phyloP scores from a whole-genome alignment of 2,888 invertebrate species.

The Acrobasis consociella region DNA sequence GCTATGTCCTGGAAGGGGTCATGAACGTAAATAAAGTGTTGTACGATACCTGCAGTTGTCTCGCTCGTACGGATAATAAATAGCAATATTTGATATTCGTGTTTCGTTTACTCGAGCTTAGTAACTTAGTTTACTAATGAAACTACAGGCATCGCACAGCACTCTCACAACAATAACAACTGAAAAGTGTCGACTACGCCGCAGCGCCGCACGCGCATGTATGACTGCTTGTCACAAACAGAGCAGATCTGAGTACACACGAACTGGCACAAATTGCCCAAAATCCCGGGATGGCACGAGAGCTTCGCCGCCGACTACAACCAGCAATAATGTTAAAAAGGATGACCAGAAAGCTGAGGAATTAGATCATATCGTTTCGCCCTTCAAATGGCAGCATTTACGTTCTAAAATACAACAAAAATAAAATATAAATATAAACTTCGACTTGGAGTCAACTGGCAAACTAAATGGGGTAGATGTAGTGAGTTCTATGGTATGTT shows the following conservation, averaged over 20 bases:
- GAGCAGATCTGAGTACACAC: too few relatives aligned
- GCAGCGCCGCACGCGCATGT: not conserved
- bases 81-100: not conserved
- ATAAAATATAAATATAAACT: not conserved
- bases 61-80: too few relatives aligned
- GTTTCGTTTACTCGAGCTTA: not conserved
- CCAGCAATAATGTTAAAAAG: slow-evolving; percentile 1
- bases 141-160: slow-evolving; percentile 4
- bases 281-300: not conserved
- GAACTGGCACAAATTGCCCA: not conserved
- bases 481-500: not conserved
- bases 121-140: not conserved
- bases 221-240: not conserved
- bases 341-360: not conserved
- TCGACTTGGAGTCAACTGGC: too few relatives aligned
- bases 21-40: slow-evolving; percentile 15
- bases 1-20: too few relatives aligned
- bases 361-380: not conserved
- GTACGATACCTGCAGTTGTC: not conserved
- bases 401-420: not conserved
- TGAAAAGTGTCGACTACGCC: slow-evolving; percentile 2
- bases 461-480: not conserved
- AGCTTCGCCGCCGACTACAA: not conserved
- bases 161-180: slow-evolving; percentile 17
- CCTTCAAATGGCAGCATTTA: not conserved